Evolutionary conservation across 2,888 invertebrate species (phyloP).

Genomic region (Asteroscopus sphinx): DNA sequence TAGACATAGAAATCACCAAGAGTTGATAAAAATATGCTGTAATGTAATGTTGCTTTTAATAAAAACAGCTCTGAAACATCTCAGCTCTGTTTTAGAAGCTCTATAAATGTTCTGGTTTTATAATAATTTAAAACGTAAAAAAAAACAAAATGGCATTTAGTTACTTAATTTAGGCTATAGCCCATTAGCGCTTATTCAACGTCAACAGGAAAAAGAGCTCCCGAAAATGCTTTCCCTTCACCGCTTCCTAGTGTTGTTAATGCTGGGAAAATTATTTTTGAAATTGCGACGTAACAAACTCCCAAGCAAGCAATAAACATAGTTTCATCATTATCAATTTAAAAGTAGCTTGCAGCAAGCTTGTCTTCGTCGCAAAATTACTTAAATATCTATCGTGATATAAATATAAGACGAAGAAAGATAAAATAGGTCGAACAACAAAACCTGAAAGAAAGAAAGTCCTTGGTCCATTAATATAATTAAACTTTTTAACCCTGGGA

Average conservation of each 20-base stretch:
- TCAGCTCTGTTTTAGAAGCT: not conserved
- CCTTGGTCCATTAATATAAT: slow-evolving; percentile 45
- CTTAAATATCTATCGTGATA: slow-evolving; percentile 26
- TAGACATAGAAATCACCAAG: slow-evolving; percentile 1
- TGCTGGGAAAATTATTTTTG: too few species aligned
- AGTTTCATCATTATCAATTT: slow-evolving; percentile 1
- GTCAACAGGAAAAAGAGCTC: too few species aligned
- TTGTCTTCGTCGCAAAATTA: slow-evolving; percentile 12
- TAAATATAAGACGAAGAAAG: slow-evolving; percentile 28
- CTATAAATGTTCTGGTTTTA: too few species aligned
- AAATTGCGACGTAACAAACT: too few species aligned
- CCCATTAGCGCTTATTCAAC: too few species aligned
- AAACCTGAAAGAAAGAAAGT: slow-evolving; percentile 43
- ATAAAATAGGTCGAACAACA: slow-evolving; percentile 22
- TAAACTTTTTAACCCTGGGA: slow-evolving; percentile 43
- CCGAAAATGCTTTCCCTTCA: too few species aligned
- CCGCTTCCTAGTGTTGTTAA: too few species aligned
- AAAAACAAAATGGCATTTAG: too few species aligned
- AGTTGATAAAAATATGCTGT: not conserved
- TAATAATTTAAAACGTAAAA: too few species aligned
- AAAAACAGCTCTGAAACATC: not conserved
- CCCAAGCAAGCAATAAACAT: too few species aligned
- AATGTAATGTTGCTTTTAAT: not conserved
- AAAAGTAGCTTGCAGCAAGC: not conserved
- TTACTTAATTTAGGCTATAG: too few species aligned